Base-by-base conservation (phyloP, 2,797 vertebrate genomes). In the Smutsia gigantea region DNA sequence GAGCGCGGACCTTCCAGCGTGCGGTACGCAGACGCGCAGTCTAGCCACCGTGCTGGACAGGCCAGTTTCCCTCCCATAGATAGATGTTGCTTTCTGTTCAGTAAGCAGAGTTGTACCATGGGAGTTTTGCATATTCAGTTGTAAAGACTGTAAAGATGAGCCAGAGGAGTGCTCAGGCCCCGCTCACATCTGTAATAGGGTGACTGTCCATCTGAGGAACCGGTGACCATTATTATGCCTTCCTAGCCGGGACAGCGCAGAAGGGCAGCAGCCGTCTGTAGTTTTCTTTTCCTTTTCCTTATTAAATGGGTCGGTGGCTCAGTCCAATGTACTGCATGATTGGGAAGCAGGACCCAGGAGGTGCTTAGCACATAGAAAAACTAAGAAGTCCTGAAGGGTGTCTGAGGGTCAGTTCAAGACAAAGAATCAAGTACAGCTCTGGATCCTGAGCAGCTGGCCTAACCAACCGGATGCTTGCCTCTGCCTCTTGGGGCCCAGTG, bases 71-170 rank as follows among this genome's bases (percentile, higher is more conserved):
- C 10, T 3, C 13, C 1, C 12, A 0, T 2, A 34, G 53, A 7
- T 0, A 5, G 37, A 34, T 11, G 9, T 39, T 57, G 78, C 37
- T 12, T 23, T 29, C 51, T 19, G 25, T n/a, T 2, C 34, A n/a
- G 18, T 1, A 7, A 21, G 83, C 18, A 66, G 21, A 21, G 53
- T 29, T 68, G 53, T 10, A 1, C 39, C 31, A 37, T 57, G 7
- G 31, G 37, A 11, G 17, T 34, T 3, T 7, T 64, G 53, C 31
- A 46, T 4, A 53, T 66, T 55, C 13, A 1, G 72, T 66, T 39
- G 39, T 74, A 31, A 95, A 93, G 85, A 64, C 64, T 39, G 39
- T 74, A 31, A 95, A 93, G 85, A 64, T 57, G 0, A 23, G 69
- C 55, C 1, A 34, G 81, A 85, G 37, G 68, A 9, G 59, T 25